Percentiles rank a stretch among this genome's conserved stretches.
These are phyloP conservation scores for Octodonta nipae DNA, from an alignment of 2,888 invertebrate species.

Conservation along the genomic window DNA sequence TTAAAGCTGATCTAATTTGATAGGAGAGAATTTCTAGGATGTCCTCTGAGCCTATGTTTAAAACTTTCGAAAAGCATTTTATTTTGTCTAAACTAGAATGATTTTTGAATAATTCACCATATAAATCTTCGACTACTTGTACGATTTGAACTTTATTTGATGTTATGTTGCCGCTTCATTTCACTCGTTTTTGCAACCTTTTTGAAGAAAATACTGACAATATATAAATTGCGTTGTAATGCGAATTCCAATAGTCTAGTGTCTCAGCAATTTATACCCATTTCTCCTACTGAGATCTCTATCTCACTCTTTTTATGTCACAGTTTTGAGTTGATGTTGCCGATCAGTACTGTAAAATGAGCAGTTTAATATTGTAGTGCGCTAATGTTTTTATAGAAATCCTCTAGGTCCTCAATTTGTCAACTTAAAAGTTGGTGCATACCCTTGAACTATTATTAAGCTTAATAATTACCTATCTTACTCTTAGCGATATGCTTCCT, in stretches of 20 bases:
- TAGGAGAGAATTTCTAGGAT: too few species aligned
- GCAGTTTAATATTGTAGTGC: background rate
- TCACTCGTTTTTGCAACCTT: background rate
- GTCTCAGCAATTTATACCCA: slow-evolving; percentile 1
- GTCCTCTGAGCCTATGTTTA: too few species aligned
- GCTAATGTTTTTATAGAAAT: slow-evolving; percentile 1
- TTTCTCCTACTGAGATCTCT: background rate
- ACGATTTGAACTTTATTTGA: too few species aligned
- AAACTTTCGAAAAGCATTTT: too few species aligned
- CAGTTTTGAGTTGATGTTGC: background rate
- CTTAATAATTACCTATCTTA: too few species aligned
- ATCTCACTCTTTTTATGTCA: background rate
- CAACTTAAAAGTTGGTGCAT: background rate
- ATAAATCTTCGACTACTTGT: too few species aligned
- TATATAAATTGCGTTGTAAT: slow-evolving; percentile 1
- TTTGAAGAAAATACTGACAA: background rate
- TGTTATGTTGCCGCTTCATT: too few species aligned
- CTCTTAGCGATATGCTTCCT: slow-evolving; percentile 1
- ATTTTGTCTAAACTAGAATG: too few species aligned
- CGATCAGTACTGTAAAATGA: slow-evolving; percentile 1
- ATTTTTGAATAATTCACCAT: too few species aligned
- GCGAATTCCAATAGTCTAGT: slow-evolving; percentile 1
- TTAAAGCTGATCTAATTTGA: too few species aligned
- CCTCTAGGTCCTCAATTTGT: slow-evolving; percentile 1
- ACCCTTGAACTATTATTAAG: too few species aligned